Conservation (phyloP, 2,113 vertebrate genomes). For the Neogobius melanostomus region DNA sequence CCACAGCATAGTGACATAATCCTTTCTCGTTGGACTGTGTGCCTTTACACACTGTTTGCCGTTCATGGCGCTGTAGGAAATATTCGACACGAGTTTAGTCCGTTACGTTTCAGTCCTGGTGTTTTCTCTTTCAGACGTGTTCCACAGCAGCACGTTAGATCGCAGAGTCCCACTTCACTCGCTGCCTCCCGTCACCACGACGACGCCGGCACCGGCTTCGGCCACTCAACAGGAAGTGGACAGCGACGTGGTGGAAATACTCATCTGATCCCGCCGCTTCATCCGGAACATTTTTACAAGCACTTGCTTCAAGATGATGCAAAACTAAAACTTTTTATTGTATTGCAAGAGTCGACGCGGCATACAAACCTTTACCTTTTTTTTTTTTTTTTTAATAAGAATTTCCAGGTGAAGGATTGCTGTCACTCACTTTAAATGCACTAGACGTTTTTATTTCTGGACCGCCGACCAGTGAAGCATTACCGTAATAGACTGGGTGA, state of each 20-base stretch:
- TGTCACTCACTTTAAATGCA: not conserved
- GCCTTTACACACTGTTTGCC: too few relatives aligned
- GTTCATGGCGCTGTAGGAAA: too few relatives aligned
- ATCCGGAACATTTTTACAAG: not conserved
- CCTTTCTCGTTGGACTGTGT: too few relatives aligned
- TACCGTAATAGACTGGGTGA: not conserved
- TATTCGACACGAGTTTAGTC: too few relatives aligned
- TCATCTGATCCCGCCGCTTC: slow-evolving; percentile 66
- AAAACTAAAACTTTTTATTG: not conserved
- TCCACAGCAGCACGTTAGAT: slow-evolving; percentile 77
- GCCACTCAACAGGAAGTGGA: slow-evolving; percentile 72
- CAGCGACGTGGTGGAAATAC: slow-evolving; percentile 80
- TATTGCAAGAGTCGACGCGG: too few relatives aligned
- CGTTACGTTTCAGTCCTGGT: not conserved
- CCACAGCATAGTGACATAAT: too few relatives aligned
- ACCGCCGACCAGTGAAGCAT: not conserved
- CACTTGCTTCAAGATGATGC: not conserved
- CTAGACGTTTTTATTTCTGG: not conserved
- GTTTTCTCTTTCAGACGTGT: slow-evolving; percentile 65
- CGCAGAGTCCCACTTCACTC: slow-evolving; percentile 61
- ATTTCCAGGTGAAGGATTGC: slow-evolving; percentile 4
- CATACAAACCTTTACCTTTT: not conserved
- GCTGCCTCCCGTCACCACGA: slow-evolving; percentile 31
- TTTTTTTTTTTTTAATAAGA: not conserved
- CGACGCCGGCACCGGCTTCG: not conserved